Evolutionary conservation across 1,140 invertebrate genomes (phyloP), one percentile per base, ranked within the genome.

Genomic region (Penaeus indicus): DNA sequence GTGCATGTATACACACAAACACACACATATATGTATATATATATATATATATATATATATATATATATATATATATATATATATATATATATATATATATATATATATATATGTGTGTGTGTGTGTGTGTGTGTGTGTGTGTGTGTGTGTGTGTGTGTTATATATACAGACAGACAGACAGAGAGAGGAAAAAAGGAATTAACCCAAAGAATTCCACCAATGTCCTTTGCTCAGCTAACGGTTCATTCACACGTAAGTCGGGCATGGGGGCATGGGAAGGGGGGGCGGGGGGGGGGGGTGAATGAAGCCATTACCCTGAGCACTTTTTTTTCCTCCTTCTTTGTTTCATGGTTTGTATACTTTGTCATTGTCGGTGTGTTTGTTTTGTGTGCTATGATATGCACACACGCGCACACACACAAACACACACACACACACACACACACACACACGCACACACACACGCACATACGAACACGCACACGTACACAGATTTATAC

Each of bases 11-110:
- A 10, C 27, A 69, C 27, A 10, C 27, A 69, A 25, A 10, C 27
- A 21, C 27, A 10, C 10, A 19, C 27, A 16, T 69, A 19, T 16
- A 21, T 69, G 27, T 69, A 69, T 69, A 69, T 69, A 69, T 69
- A 69, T 69, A 69, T 69, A 69, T 69, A 69, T 69, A 69, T 69
- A 69, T 69, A 69, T 69, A 69, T 69, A 69, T 69, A 69, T 69
- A 69, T 69, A 69, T 69, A 69, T 69, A 69, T 69, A 69, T 69
- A 69, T 69, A 69, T 69, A 69, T 69, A 69, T 69, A 69, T 69
- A 69, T 8, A 16, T 69, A 69, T 69, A 69, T 69, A 69, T 69
- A 69, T 69, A 69, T 69, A 69, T 69, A 69, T 69, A 69, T 69
- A 69, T 69, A 18, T 67, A 18, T 18, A 67, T 67, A 18, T 67